These are phyloP conservation scores for Pseudomyrmex flavicornis DNA, from an alignment of 1,140 invertebrate species.

Conservation along the genomic window DNA sequence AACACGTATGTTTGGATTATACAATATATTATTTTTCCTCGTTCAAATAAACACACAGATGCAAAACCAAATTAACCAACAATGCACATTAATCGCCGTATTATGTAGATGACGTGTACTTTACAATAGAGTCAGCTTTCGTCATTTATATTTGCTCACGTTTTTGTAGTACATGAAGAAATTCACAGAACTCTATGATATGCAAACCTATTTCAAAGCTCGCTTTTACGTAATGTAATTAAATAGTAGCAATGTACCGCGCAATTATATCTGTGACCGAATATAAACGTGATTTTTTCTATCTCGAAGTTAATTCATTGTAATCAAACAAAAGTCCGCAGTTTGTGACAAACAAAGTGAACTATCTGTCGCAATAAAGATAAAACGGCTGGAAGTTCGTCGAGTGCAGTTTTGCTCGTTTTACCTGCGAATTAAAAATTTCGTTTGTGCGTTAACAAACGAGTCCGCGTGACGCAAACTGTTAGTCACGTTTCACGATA, in stretches of 20 bases:
- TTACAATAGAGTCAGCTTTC: background rate
- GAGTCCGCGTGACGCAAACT: conserved; percentile 7
- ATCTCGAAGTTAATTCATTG: conserved; percentile 36
- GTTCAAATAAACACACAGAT: background rate
- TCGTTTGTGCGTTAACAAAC: conserved; percentile 30
- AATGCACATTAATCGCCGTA: background rate
- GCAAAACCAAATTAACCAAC: background rate
- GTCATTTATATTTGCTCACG: background rate
- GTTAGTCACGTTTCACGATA: conserved; percentile 40
- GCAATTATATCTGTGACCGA: conserved; percentile 33
- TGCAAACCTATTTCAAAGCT: background rate
- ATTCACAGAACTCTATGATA: background rate
- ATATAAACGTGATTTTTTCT: background rate
- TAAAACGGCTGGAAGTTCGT: conserved; percentile 13
- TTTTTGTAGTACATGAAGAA: background rate
- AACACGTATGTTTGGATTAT: background rate
- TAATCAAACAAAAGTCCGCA: conserved; percentile 25
- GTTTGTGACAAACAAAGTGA: conserved; percentile 25
- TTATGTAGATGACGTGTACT: background rate
- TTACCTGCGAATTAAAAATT: conserved; percentile 53
- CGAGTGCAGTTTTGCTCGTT: conserved; percentile 44
- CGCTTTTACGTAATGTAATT: conserved; percentile 28
- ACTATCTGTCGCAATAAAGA: conserved; percentile 43
- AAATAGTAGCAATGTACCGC: conserved; percentile 3
- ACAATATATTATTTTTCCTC: conserved; percentile 12